Evolutionary conservation across 2,888 invertebrate genomes (phyloP), one percentile per base, ranked within the genome.

Genomic region (Lepidochrysops patricia): DNA sequence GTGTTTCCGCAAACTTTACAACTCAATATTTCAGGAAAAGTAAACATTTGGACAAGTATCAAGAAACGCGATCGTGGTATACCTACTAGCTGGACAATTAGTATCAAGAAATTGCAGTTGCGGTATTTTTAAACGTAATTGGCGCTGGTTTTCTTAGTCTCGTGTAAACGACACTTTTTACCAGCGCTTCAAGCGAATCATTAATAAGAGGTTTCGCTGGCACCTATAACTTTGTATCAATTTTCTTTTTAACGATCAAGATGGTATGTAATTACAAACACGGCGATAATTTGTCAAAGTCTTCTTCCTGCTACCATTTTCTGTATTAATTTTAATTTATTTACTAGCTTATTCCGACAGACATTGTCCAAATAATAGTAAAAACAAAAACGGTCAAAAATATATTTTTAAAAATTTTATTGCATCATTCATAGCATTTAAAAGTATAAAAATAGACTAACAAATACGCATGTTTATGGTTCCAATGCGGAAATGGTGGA

Each of bases 261-360:
- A 54, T 15, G 32, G 27, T 43, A 7, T 54, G 54, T 54, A 54
- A 54, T 54, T 54, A 32, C 54, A 54, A 54, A 54, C 32, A 12
- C 9, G 32, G 2, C 3, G 29, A 19, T 12, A 32, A 29, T 54
- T 54, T 32, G 19, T 32, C 54, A 32, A 54, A 4, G 54, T 54
- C 54, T 52, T n/a, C 25, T 26, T 7, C 4, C 25, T 50, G 9
- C 1, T 2, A 54, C 32, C 7, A 27, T 27, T 29, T 52, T 27
- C n/a, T 6, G 4, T 48, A 23, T 15, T 9, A 48, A 48, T n/a
- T n/a, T n/a, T n/a, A n/a, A n/a, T n/a, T n/a, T n/a, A n/a, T n/a
- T n/a, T n/a, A n/a, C n/a, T n/a, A n/a, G n/a, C n/a, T n/a, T n/a
- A n/a, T n/a, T n/a, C n/a, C n/a, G n/a, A n/a, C n/a, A n/a, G n/a